Percentiles rank a stretch among this genome's conserved stretches.
phyloP scores from a whole-genome alignment of 2,113 vertebrate species.

The Corydoras sp. region DNA sequence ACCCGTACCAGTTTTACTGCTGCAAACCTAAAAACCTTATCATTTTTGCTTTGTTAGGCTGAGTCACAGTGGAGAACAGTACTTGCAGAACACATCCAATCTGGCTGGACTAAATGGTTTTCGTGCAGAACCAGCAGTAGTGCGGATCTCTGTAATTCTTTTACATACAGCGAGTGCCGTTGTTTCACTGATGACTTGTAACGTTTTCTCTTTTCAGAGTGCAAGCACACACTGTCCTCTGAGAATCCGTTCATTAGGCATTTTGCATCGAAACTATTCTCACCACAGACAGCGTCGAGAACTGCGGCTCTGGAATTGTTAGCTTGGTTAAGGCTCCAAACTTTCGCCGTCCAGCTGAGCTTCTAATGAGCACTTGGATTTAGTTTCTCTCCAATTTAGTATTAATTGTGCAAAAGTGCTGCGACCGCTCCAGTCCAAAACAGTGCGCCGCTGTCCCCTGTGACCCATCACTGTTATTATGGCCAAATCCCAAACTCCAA shows the following conservation, averaged over 20 bases:
- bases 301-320: background rate
- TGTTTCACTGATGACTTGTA: slow-evolving; percentile 3
- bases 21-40: too few relatives aligned
- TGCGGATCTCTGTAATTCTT: slow-evolving; percentile 4
- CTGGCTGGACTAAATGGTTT: background rate
- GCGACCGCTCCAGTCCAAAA: slow-evolving; percentile 3
- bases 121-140: background rate
- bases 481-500: slow-evolving; percentile 11
- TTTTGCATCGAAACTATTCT: background rate
- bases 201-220: background rate
- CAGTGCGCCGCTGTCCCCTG: background rate
- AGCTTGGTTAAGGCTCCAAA: slow-evolving; percentile 5
- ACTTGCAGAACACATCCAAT: too few relatives aligned
- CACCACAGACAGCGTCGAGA: background rate
- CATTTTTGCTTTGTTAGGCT: too few relatives aligned
- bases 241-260: background rate
- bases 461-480: slow-evolving; percentile 9
- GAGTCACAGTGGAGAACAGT: too few relatives aligned
- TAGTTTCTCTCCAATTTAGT: slow-evolving; percentile 4
- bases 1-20: too few relatives aligned
- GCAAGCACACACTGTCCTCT: background rate
- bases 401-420: slow-evolving; percentile 28
- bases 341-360: background rate
- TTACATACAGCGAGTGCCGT: background rate
- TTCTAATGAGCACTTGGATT: slow-evolving; percentile 10